phyloP scores from a whole-genome alignment of 2,113 vertebrate species.

The Coracopsis vasa region DNA sequence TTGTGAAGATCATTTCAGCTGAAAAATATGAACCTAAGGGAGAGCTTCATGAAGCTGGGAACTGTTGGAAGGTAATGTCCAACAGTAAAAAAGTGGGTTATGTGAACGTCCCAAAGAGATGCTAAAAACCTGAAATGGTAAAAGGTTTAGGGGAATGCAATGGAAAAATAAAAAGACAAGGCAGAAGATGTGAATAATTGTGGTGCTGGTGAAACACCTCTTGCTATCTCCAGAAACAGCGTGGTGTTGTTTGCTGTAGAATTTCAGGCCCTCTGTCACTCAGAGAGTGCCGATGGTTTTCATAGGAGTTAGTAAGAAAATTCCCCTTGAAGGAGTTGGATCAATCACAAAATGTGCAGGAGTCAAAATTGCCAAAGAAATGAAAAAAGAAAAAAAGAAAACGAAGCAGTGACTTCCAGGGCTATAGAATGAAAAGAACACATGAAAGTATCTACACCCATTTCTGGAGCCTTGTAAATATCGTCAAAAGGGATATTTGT shows the following conservation, averaged over 20 bases:
- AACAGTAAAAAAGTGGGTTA: not conserved
- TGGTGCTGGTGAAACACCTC: not conserved
- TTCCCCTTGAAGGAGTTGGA: not conserved
- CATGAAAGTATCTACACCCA: not conserved
- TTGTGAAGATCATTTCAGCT: not conserved
- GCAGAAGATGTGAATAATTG: not conserved
- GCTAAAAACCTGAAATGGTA: not conserved
- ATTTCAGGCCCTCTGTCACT: not conserved
- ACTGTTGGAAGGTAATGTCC: not conserved
- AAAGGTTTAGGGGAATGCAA: not conserved
- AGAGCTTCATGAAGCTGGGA: not conserved
- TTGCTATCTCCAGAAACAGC: not conserved
- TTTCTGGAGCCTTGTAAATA: not conserved
- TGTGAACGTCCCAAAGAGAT: not conserved
- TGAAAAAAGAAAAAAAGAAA: rapidly evolving
- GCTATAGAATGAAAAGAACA: not conserved
- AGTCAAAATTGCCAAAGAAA: not conserved
- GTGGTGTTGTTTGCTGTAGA: not conserved
- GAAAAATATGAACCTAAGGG: not conserved
- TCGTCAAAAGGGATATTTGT: not conserved
- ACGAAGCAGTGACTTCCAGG: not conserved
- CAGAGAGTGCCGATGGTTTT: not conserved
- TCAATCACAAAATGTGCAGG: not conserved
- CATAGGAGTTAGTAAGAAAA: not conserved
- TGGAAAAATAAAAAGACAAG: not conserved